Conservation (phyloP, 2,113 vertebrate species). For the Indri indri region DNA sequence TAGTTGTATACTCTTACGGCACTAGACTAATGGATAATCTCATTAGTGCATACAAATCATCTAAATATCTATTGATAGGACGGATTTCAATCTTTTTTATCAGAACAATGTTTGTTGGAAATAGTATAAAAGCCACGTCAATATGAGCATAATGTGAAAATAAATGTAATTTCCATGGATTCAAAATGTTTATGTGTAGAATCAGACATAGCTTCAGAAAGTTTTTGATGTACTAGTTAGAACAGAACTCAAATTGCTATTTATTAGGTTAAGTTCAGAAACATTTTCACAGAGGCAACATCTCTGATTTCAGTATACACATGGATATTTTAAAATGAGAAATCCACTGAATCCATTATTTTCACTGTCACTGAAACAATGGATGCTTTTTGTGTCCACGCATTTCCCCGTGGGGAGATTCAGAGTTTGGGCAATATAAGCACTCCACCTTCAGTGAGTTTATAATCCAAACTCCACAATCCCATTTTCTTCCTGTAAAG, state of each 20-base stretch:
- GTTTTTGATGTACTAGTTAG: background rate
- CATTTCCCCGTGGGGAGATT: background rate
- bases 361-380: background rate
- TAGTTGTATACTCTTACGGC: background rate
- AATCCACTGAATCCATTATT: background rate
- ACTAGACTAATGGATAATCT: background rate
- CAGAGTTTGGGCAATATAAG: background rate
- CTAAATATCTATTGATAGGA: background rate
- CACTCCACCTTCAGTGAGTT: background rate
- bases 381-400: background rate
- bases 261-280: conserved; percentile 1
- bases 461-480: background rate
- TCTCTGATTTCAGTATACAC: background rate
- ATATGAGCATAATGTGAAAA: background rate
- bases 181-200: background rate
- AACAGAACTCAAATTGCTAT: background rate
- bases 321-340: background rate
- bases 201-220: background rate
- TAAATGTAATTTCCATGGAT: background rate
- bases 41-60: background rate
- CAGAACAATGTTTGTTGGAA: background rate
- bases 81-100: background rate
- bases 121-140: background rate
- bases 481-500: background rate
- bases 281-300: background rate